Base-by-base conservation (phyloP, 1,140 invertebrate species). In the Zeugodacus cucurbitae region DNA sequence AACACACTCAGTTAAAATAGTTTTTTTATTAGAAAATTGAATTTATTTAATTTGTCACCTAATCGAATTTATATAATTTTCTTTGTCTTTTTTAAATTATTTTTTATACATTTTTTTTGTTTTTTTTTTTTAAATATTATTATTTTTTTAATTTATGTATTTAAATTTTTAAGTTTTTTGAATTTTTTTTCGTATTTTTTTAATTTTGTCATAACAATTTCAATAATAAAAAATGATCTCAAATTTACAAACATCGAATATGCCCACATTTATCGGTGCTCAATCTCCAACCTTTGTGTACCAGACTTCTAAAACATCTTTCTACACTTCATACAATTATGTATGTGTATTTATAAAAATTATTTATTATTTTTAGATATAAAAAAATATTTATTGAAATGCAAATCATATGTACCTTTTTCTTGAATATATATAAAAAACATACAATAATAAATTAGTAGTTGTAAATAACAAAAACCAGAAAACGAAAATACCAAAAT, bases 331-430 rank as follows among this genome's bases (percentile, higher is more conserved):
- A 29, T 67, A 67, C 11, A 67, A 67, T 67, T 32, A 67, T 67
- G n/a, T 62, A 29, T 67, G 62, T 34, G 29, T 67, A 54, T 54
- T 54, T 54, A 54, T 4, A 20, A 20, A 54, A 54, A 54, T 67
- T 67, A 67, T 41, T 44, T 88, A 48, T 3, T 8, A 34, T 86
- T 86, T 54, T 67, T 54, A 54, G 48, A 54, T 54, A 54, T 54
- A 54, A 48, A 48, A 48, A 86, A 57, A 64, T 44, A 11, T 86
- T 59, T 37, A 41, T 86, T 67, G 62, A 70, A 64, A 57, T 64
- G 41, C 59, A 86, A 88, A 88, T 17, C 57, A 88, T 86, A 64
- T 62, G 41, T 85, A 59, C 74, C 74, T 54, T 48, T 37, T 62
- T 57, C 29, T 64, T 86, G 59, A 88, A 57, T n/a, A 57, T 57